Conservation (phyloP, 2,888 invertebrate species). For the Hypercompe scribonia region DNA sequence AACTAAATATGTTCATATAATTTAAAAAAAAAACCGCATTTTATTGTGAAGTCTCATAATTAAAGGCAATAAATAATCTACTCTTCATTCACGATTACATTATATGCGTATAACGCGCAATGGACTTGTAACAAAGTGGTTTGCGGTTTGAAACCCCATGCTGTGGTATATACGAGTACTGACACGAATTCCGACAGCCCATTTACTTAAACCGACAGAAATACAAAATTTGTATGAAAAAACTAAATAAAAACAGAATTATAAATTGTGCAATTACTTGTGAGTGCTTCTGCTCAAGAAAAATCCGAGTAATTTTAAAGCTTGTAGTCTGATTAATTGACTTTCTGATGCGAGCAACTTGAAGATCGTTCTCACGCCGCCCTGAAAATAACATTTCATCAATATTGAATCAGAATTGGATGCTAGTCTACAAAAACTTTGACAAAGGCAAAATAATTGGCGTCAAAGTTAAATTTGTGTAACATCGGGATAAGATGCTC, state of each 20-base stretch:
- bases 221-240: not conserved
- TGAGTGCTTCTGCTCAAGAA: conserved; percentile 99
- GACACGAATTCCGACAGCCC: not conserved
- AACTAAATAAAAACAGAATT: not conserved
- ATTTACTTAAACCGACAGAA: not conserved
- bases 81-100: not conserved
- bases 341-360: conserved; percentile 98
- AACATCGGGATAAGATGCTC: too few species aligned
- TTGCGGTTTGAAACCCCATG: not conserved
- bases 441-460: too few species aligned
- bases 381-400: conserved; percentile 68
- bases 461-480: too few species aligned
- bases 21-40: too few species aligned
- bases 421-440: too few species aligned
- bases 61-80: not conserved
- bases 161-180: not conserved
- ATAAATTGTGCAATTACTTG: conserved; percentile 88
- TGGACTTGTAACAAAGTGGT: not conserved
- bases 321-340: conserved; percentile 97
- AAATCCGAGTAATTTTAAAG: conserved; percentile 98
- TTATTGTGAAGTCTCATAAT: too few species aligned
- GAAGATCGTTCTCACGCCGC: conserved; percentile 98
- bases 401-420: not conserved
- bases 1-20: too few species aligned
- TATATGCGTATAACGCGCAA: not conserved